phyloP scores from a whole-genome alignment of 2,797 vertebrate genomes.

The Peromyscus attwateri region DNA sequence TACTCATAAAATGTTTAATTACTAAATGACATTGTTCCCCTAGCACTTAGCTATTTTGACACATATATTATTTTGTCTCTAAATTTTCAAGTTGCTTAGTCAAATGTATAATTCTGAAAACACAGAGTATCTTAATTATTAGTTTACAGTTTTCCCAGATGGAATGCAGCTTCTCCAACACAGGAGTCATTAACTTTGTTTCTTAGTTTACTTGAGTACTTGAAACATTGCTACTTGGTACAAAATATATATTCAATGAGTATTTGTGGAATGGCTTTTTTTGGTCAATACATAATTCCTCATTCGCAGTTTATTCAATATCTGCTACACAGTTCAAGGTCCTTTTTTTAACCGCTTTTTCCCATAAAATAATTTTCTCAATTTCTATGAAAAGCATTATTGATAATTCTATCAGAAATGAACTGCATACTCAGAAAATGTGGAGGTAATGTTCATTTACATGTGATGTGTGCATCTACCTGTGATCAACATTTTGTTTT shows the following conservation, averaged over 20 bases:
- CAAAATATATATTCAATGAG: not conserved
- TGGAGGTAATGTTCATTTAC: not conserved
- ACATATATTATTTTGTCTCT: not conserved
- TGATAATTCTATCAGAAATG: not conserved
- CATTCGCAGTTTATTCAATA: not conserved
- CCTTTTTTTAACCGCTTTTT: not conserved
- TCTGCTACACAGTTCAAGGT: not conserved
- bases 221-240: not conserved
- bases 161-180: not conserved
- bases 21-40: not conserved
- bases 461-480: not conserved
- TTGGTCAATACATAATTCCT: not conserved
- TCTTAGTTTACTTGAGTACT: not conserved
- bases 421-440: not conserved
- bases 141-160: not conserved
- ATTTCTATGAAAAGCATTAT: not conserved
- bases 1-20: conserved; percentile 18
- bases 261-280: not conserved
- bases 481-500: not conserved
- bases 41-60: not conserved
- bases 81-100: not conserved
- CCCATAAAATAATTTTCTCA: not conserved
- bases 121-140: not conserved
- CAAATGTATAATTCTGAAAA: conserved; percentile 21
- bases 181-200: not conserved